Percentiles rank a stretch among this genome's conserved stretches.
These are phyloP conservation scores for Aleiodes sp. DNA, from an alignment of 1,140 invertebrate genomes.

Conservation along the genomic window DNA sequence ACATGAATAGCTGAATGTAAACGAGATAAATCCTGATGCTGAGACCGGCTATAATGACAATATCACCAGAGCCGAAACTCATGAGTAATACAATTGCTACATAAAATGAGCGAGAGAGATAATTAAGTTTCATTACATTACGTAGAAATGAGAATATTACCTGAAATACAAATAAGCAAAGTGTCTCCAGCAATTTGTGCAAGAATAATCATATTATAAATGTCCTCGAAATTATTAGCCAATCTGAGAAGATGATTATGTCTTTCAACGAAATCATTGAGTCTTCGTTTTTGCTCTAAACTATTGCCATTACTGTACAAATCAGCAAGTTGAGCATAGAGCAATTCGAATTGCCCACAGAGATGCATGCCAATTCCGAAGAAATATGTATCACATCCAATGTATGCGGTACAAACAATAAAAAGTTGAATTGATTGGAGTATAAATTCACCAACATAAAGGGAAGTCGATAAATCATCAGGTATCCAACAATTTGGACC, in stretches of 20 bases:
- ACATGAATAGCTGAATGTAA: constrained; percentile 32
- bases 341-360: constrained; percentile 32
- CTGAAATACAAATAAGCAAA: constrained; percentile 26
- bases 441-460: constrained; percentile 15
- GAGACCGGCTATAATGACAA: not conserved
- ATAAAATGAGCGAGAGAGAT: not conserved
- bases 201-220: constrained; percentile 29
- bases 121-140: not conserved
- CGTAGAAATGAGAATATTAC: constrained; percentile 1
- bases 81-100: constrained; percentile 20
- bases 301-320: not conserved
- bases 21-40: constrained; percentile 26
- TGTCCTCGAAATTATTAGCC: constrained; percentile 29
- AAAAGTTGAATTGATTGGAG: constrained; percentile 24
- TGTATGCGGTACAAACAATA: constrained; percentile 18
- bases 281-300: not conserved
- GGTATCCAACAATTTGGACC: constrained; percentile 30
- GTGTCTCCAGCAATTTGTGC: constrained; percentile 21
- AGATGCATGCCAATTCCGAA: constrained; percentile 30
- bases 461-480: not conserved
- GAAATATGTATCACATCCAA: constrained; percentile 32
- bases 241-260: constrained; percentile 31
- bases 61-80: constrained; percentile 1
- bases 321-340: not conserved
- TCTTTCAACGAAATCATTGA: constrained; percentile 12